A percentile compares a stretch with the other conserved stretches of the same genome.
Evolutionary conservation across 1,140 invertebrate genomes (phyloP).

Genomic region (Scylla paramamosain): DNA sequence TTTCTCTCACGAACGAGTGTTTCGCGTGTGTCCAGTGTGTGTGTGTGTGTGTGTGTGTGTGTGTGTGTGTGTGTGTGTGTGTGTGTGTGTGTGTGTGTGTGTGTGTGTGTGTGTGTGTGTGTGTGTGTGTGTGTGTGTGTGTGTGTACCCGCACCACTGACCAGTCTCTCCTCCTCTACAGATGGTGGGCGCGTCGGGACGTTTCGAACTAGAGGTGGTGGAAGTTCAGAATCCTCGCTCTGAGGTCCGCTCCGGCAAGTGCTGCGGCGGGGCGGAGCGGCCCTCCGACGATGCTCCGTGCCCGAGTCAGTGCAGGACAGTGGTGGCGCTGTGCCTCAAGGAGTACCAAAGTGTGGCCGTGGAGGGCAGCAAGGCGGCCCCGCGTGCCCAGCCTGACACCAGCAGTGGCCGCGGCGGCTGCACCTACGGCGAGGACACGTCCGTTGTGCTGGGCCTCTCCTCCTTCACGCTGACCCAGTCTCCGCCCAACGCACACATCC

Average conservation of each 20-base stretch:
- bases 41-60: background rate
- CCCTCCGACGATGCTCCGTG: slow-evolving; percentile 80
- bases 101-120: slow-evolving; percentile 6
- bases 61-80: slow-evolving; percentile 37
- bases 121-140: slow-evolving; percentile 2
- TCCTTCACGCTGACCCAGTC: slow-evolving; percentile 90
- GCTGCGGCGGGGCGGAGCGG: slow-evolving; percentile 85
- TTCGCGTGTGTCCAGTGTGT: background rate
- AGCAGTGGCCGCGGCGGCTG: slow-evolving; percentile 87
- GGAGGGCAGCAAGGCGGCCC: slow-evolving; percentile 14
- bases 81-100: background rate
- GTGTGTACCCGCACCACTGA: too few species aligned
- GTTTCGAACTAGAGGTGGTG: slow-evolving; percentile 94
- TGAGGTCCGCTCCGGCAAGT: slow-evolving; percentile 88
- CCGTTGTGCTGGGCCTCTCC: slow-evolving; percentile 90
- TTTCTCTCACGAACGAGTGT: background rate
- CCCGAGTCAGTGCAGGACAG: slow-evolving; percentile 87
- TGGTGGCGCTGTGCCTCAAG: slow-evolving; percentile 93
- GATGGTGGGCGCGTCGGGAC: slow-evolving; percentile 89
- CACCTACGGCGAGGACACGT: slow-evolving; percentile 93
- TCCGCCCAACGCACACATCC: slow-evolving; percentile 85
- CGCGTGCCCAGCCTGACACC: background rate
- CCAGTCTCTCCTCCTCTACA: background rate
- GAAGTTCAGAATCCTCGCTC: slow-evolving; percentile 93
- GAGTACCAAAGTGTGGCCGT: slow-evolving; percentile 93